Conservation (phyloP, 2,113 vertebrate genomes). For the Fulica atra region DNA sequence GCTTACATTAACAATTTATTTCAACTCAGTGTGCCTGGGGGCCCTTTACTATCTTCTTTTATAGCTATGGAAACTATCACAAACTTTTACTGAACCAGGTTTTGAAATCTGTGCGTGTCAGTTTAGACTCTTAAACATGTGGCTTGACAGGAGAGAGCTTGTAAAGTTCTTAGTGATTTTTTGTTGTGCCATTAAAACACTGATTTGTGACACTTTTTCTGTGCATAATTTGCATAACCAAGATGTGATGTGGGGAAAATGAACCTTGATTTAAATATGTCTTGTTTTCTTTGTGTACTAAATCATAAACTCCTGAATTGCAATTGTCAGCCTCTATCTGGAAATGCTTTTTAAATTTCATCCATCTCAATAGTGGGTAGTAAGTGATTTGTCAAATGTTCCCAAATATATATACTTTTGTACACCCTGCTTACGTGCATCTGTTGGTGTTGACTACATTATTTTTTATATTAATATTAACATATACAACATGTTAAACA, state of each 20-base stretch:
- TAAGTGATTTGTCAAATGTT: not conserved
- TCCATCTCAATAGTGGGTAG: not conserved
- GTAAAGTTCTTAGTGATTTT: not conserved
- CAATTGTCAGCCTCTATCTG: not conserved
- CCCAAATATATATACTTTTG: not conserved
- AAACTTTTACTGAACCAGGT: not conserved
- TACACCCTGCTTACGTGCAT: not conserved
- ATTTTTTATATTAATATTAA: not conserved
- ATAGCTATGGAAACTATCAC: not conserved
- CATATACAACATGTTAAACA: not conserved
- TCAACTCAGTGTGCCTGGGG: not conserved
- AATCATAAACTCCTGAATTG: not conserved
- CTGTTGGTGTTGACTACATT: not conserved
- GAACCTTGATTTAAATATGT: not conserved
- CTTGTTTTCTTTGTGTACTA: not conserved
- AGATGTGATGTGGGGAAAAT: accelerated
- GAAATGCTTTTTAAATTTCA: not conserved
- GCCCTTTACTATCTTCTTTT: not conserved
- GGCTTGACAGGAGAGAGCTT: not conserved
- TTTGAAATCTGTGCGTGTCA: not conserved
- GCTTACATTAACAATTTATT: slow-evolving; percentile 12
- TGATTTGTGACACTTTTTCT: not conserved
- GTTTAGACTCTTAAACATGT: not conserved
- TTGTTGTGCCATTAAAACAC: not conserved
- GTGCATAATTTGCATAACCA: not conserved